phyloP scores from a whole-genome alignment of 2,888 invertebrate species.

The Caenorhabditis imperialis region DNA sequence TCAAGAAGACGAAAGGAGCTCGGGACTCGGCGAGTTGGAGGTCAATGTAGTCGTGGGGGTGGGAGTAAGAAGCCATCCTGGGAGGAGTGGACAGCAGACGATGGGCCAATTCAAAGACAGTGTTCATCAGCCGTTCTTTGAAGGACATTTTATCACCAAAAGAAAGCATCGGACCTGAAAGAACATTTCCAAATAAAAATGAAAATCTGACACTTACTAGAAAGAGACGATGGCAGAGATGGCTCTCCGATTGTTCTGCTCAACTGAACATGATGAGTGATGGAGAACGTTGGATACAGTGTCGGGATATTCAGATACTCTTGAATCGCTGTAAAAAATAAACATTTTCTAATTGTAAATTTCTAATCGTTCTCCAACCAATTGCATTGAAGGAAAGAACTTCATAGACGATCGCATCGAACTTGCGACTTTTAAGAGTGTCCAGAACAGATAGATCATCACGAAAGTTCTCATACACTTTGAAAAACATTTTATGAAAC shows the following conservation, averaged over 20 bases:
- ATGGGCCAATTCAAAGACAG: conserved; percentile 7
- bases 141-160: conserved; percentile 28
- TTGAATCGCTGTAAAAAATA: conserved; percentile 11
- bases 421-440: conserved; percentile 18
- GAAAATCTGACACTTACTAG: conserved; percentile 5
- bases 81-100: conserved; percentile 4
- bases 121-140: conserved; percentile 28
- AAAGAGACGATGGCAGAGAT: conserved; percentile 11
- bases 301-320: conserved; percentile 37
- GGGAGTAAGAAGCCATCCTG: conserved; percentile 1
- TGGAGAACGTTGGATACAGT: conserved; percentile 16
- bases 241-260: conserved; percentile 41
- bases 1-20: conserved; percentile 30
- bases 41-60: conserved; percentile 14
- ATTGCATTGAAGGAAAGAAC: conserved; percentile 13
- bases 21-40: conserved; percentile 5
- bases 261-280: conserved; percentile 25
- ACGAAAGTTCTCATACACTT: conserved; percentile 23
- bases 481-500: conserved; percentile 27
- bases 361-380: conserved; percentile 9
- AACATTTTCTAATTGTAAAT: neutral
- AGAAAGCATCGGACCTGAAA: conserved; percentile 31
- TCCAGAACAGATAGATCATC: conserved; percentile 22
- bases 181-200: neutral
- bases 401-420: conserved; percentile 37